Percentiles rank a stretch among this genome's conserved stretches.
Evolutionary conservation across 2,797 vertebrate genomes (phyloP).

Genomic region (Lagocephalus sceleratus): DNA sequence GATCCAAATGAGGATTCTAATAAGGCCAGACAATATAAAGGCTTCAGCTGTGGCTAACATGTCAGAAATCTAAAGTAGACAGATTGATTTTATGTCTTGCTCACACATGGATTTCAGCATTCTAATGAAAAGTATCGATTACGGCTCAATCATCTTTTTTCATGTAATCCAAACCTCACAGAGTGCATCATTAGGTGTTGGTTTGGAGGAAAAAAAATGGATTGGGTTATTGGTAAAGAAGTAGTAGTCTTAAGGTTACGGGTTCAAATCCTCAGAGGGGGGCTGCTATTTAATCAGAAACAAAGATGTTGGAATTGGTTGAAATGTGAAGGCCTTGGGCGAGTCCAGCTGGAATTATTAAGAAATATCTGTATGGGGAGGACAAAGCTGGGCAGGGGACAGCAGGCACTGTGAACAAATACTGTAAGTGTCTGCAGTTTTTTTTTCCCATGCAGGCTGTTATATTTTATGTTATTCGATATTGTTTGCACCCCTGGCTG

Average conservation of each 20-base stretch:
- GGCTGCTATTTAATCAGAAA: conserved; percentile 11
- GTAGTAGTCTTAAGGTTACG: conserved; percentile 1
- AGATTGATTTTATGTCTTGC: conserved; percentile 13
- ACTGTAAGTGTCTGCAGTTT: neutral
- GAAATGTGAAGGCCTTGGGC: conserved; percentile 8
- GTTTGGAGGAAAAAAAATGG: neutral
- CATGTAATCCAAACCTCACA: neutral
- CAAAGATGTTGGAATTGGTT: neutral
- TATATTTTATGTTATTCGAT: neutral
- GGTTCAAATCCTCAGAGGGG: neutral
- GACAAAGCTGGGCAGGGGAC: neutral
- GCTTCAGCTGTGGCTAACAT: neutral
- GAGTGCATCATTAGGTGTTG: conserved; percentile 11
- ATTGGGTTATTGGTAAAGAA: neutral
- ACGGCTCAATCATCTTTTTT: conserved; percentile 21
- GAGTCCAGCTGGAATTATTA: conserved; percentile 4
- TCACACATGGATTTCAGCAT: neutral
- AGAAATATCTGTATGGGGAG: conserved; percentile 3
- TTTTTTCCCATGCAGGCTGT: neutral
- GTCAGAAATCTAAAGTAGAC: neutral
- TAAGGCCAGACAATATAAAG: neutral
- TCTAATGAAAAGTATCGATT: conserved; percentile 42
- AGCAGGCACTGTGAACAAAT: neutral
- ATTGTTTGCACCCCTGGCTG: neutral
- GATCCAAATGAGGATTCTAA: neutral